A percentile compares a stretch with the other conserved stretches of the same genome.
Conservation (phyloP, 1,140 invertebrate genomes). For the Atta cephalotes region DNA sequence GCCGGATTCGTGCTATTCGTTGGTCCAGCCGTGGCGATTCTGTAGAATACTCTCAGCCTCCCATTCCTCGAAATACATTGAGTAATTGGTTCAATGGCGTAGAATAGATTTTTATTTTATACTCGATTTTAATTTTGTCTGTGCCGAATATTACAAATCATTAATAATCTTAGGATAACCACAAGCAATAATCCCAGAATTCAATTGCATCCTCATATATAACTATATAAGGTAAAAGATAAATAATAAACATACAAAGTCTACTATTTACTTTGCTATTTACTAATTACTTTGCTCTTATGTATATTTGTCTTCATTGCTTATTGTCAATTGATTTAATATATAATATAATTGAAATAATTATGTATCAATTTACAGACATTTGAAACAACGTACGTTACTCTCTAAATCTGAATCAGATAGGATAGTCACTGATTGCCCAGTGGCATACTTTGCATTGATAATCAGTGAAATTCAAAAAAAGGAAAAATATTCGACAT, state of each 20-base stretch:
- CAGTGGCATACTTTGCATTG: too few relatives aligned
- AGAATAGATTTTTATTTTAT: conserved; percentile 12
- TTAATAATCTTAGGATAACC: too few relatives aligned
- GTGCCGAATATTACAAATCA: neutral
- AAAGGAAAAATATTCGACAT: too few relatives aligned
- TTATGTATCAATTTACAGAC: neutral
- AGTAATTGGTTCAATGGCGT: conserved; percentile 13
- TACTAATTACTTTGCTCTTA: neutral
- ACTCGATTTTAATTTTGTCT: neutral
- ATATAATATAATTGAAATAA: neutral
- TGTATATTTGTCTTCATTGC: neutral
- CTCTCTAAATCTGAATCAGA: too few relatives aligned
- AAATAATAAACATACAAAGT: neutral
- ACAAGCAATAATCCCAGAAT: neutral
- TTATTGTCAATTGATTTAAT: neutral
- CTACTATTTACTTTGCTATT: neutral
- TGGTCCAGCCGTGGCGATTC: conserved; percentile 22
- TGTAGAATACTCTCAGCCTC: conserved; percentile 31
- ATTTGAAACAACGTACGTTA: neutral
- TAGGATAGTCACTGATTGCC: too few relatives aligned
- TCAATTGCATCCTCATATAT: neutral
- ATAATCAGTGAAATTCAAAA: too few relatives aligned
- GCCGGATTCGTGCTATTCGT: conserved; percentile 31
- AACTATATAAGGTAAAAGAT: neutral
- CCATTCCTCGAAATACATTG: conserved; percentile 40